Evolutionary conservation across 1,140 invertebrate species (phyloP).

Genomic region (Leptonema lineaticorne): DNA sequence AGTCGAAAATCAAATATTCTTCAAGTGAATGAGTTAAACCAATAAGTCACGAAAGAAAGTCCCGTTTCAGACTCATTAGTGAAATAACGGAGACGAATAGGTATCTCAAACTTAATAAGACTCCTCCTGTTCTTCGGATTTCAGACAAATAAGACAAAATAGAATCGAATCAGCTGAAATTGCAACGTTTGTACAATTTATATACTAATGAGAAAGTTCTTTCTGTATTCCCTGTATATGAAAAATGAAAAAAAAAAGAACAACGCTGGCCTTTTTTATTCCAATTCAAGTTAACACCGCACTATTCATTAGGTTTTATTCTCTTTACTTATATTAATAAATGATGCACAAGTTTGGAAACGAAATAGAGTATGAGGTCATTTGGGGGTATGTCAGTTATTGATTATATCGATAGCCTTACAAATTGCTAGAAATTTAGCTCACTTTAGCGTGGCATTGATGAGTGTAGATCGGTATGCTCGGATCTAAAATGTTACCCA

Average conservation of each 20-base stretch:
- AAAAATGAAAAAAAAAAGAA: too few species aligned
- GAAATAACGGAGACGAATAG: conserved; percentile 7
- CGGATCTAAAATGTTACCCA: background rate
- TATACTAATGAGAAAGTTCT: background rate
- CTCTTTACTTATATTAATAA: conserved; percentile 17
- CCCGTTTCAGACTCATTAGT: conserved; percentile 4
- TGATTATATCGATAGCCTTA: conserved; percentile 34
- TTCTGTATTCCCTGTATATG: too few species aligned
- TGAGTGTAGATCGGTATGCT: background rate
- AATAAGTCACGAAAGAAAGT: background rate
- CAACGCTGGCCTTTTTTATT: background rate
- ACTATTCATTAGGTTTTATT: conserved; percentile 5
- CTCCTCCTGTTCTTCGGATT: background rate
- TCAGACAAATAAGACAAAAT: conserved; percentile 1
- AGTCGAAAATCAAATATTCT: too few species aligned
- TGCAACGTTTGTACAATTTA: background rate
- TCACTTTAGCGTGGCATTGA: conserved; percentile 9
- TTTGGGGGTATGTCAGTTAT: conserved; percentile 39
- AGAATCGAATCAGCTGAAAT: background rate
- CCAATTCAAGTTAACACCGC: background rate
- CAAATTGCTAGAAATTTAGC: conserved; percentile 30
- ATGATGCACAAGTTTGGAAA: conserved; percentile 30
- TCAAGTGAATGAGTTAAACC: too few species aligned
- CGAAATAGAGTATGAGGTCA: conserved; percentile 11
- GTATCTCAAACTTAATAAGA: background rate